Conservation (phyloP, 2,888 invertebrate genomes). For the Willowsia nigromaculata region DNA sequence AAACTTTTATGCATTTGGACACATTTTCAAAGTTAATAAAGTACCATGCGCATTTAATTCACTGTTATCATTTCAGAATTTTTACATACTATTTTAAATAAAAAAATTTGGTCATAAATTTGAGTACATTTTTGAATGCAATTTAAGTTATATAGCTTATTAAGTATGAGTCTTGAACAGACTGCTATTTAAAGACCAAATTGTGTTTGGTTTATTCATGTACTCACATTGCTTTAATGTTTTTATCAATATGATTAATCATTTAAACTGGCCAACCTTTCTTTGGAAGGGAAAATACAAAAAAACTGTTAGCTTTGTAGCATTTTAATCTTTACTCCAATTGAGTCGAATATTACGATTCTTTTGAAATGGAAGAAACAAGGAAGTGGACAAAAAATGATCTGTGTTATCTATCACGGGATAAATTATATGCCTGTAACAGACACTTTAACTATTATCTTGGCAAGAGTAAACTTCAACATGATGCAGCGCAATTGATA, state of each 20-base stretch:
- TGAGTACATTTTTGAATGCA: too few species aligned
- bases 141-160: too few species aligned
- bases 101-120: too few species aligned
- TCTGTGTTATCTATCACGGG: not conserved
- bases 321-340: not conserved
- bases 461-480: not conserved
- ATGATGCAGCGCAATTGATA: not conserved
- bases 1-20: too few species aligned
- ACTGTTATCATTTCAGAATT: too few species aligned
- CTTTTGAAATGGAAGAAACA: not conserved
- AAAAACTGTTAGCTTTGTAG: not conserved
- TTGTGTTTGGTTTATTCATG: too few species aligned
- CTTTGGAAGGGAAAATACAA: not conserved
- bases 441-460: not conserved
- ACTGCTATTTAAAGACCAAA: too few species aligned
- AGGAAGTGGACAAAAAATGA: constrained; percentile 50
- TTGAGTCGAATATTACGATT: not conserved
- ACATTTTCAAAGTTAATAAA: too few species aligned
- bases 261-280: not conserved
- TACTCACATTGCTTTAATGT: not conserved
- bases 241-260: not conserved
- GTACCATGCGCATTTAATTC: too few species aligned
- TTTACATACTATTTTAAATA: too few species aligned
- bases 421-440: not conserved
- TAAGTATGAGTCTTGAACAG: too few species aligned